A percentile compares a stretch with the other conserved stretches of the same genome.
phyloP scores from a whole-genome alignment of 2,888 invertebrate genomes.

The Alsophila aescularia region DNA sequence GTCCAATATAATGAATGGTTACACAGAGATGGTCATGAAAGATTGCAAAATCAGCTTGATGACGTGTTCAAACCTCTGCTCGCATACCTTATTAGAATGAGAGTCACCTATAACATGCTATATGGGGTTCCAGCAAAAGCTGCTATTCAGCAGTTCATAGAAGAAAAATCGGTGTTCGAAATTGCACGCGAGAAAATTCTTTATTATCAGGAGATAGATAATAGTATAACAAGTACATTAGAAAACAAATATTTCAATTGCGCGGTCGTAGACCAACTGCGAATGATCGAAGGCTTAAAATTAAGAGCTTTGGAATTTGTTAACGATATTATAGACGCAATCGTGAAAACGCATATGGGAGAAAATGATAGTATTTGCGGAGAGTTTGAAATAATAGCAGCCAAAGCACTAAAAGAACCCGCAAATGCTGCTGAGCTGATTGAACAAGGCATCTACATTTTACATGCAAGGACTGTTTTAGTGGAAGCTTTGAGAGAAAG shows the following conservation, averaged over 20 bases:
- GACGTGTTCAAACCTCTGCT: constrained; percentile 84
- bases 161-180: constrained; percentile 82
- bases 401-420: constrained; percentile 88
- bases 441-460: constrained; percentile 91
- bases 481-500: constrained; percentile 88
- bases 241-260: constrained; percentile 88
- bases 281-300: constrained; percentile 86
- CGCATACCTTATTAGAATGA: constrained; percentile 81
- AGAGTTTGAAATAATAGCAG: constrained; percentile 89
- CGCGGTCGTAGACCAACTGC: constrained; percentile 85
- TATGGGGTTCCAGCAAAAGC: constrained; percentile 79
- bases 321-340: constrained; percentile 85
- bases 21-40: constrained; percentile 75
- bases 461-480: constrained; percentile 89
- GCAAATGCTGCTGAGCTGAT: constrained; percentile 92
- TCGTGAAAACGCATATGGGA: constrained; percentile 86
- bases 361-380: constrained; percentile 88
- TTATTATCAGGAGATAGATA: constrained; percentile 85
- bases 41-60: constrained; percentile 80
- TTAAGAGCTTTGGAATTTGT: constrained; percentile 83
- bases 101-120: constrained; percentile 83
- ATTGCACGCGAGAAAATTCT: constrained; percentile 85
- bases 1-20: constrained; percentile 85
- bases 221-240: constrained; percentile 85
- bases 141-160: constrained; percentile 75